phyloP scores from a whole-genome alignment of 2,888 invertebrate genomes.

The Aphodius sticticus region DNA sequence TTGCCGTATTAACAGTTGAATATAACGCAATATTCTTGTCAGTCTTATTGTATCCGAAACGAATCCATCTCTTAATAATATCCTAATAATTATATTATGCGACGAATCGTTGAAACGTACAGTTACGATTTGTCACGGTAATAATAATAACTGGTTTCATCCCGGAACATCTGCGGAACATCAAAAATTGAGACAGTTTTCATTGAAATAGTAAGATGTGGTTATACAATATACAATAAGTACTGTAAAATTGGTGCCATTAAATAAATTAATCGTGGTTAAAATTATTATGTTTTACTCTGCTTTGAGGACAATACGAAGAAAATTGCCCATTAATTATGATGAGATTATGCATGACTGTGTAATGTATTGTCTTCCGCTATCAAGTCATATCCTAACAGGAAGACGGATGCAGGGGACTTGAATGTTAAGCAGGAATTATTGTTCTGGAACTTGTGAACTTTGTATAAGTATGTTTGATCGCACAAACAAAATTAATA shows the following conservation, averaged over 20 bases:
- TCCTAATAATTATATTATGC: neutral
- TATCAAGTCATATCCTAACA: neutral
- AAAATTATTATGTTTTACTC: neutral
- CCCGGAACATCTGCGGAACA: neutral
- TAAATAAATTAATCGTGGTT: neutral
- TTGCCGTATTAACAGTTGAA: neutral
- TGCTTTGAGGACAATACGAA: neutral
- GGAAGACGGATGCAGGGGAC: neutral
- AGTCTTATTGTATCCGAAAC: neutral
- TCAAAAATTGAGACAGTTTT: too few relatives aligned
- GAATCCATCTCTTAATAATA: neutral
- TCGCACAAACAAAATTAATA: too few relatives aligned
- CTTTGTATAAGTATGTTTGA: neutral
- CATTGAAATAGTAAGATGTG: too few relatives aligned
- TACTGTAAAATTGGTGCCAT: neutral
- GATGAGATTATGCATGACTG: neutral
- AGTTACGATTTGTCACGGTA: neutral
- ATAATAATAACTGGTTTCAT: neutral
- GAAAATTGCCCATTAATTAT: neutral
- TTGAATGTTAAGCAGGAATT: neutral
- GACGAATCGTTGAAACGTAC: neutral
- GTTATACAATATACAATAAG: neutral
- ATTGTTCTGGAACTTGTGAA: neutral
- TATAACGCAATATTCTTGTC: neutral
- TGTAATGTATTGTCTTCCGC: conserved; percentile 4